phyloP scores from a whole-genome alignment of 2,888 invertebrate genomes.

The Pherbina coryleti region DNA sequence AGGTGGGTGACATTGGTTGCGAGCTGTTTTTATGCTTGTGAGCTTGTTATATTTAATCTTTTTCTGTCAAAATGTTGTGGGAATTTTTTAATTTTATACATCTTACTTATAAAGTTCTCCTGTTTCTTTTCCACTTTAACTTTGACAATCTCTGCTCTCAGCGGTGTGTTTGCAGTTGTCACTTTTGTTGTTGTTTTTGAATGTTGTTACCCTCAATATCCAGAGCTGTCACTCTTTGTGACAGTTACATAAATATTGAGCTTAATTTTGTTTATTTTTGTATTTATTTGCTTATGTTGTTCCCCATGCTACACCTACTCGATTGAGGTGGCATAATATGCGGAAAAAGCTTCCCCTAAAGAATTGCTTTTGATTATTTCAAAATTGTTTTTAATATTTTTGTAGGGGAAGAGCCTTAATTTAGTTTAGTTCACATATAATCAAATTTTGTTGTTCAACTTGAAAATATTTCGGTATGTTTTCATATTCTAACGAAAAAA shows the following conservation, averaged over 20 bases:
- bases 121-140: too few species aligned
- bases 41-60: too few species aligned
- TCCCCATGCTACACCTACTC: neutral
- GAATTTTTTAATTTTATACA: too few species aligned
- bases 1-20: too few species aligned
- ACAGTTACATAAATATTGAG: neutral
- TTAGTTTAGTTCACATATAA: neutral
- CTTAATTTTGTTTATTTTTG: neutral
- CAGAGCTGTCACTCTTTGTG: neutral
- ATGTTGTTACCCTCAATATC: too few species aligned
- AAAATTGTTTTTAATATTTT: neutral
- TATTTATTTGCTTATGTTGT: neutral
- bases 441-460: neutral
- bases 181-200: neutral
- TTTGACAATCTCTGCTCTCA: too few species aligned
- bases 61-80: too few species aligned
- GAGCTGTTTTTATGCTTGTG: too few species aligned
- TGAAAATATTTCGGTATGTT: neutral
- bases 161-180: neutral
- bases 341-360: neutral
- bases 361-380: neutral
- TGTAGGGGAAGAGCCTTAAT: neutral
- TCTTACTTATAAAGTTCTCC: too few species aligned
- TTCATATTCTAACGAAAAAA: neutral
- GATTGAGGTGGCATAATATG: neutral